Base-by-base conservation (phyloP, 2,888 invertebrate genomes). In the Coelinius sp. region DNA sequence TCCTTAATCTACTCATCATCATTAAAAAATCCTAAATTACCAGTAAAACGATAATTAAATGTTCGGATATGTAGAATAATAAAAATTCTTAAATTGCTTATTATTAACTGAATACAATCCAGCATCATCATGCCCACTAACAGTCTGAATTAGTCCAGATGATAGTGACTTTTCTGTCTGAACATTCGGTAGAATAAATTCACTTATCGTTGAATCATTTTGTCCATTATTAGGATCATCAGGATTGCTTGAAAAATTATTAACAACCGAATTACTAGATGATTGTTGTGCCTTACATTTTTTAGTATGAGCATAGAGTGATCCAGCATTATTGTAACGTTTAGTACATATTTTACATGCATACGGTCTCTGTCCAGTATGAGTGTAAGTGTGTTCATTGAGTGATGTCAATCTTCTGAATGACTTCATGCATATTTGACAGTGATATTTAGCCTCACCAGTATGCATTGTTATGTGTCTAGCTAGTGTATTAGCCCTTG, bases 401-500 rank as follows among this genome's bases (percentile, higher is more conserved):
- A 86, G 74, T 0, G 86, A 86, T 4, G 85, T 86, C 46, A 86
- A 74, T 38, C 86, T 77, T 70, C 86, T 79, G 66, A 86, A 86
- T 0, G 85, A 85, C 64, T 86, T 86, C 74, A 79, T 80, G 73
- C 86, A 86, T 65, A 86, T 84, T 70, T 85, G 83, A 73, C 86
- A 86, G 56, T 85, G 83, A 76, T 86, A 86, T 64, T 86, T 86
- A 0, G 86, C 86, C 53, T 86, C 86, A 1, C 86, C 86, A 2
- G 86, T 86, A 31, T 86, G 86, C 85, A 86, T 85, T 1, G 86
- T 86, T 68, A 86, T 83, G 63, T 86, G 86, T n/a, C 86, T 75
- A 1, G 86, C 86, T 52, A 86, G 76, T 0, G 86, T 86, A 63
- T 86, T 86, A 0, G 86, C 86, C 17, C 86, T 78, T 0, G 86